phyloP scores from a whole-genome alignment of 2,113 vertebrate species.

The Blennius ocellaris region DNA sequence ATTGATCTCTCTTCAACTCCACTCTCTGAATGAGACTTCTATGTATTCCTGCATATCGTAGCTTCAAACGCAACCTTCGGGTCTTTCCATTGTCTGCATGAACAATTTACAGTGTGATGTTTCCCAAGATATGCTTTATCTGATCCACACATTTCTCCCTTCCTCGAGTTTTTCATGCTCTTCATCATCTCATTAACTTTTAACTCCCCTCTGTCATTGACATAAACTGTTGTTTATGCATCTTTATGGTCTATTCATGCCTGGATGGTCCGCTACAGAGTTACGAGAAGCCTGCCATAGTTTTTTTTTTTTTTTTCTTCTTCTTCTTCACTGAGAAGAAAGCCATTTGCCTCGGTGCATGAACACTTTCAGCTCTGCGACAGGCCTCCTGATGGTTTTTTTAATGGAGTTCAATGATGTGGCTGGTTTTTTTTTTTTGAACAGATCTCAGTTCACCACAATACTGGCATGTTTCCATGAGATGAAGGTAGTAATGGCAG shows the following conservation, averaged over 20 bases:
- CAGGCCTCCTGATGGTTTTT: conserved; percentile 13
- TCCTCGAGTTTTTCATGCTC: background rate
- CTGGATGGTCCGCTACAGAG: background rate
- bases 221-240: no score
- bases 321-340: conserved; percentile 12
- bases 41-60: background rate
- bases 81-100: background rate
- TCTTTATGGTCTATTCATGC: no score
- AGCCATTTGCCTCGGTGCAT: background rate
- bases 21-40: no score
- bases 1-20: no score
- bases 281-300: background rate
- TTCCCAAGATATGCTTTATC: background rate
- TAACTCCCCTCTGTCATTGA: background rate
- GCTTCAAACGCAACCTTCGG: background rate
- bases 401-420: conserved; percentile 39
- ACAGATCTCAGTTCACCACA: background rate
- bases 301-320: no score
- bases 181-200: background rate
- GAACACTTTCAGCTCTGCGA: background rate
- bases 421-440: conserved; percentile 2
- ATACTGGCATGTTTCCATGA: conserved; percentile 2
- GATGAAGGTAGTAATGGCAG: conserved; percentile 13
- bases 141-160: background rate
- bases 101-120: background rate